A percentile compares a stretch with the other conserved stretches of the same genome.
Conservation (phyloP, 2,797 vertebrate species). For the Pelobates cultripes region DNA sequence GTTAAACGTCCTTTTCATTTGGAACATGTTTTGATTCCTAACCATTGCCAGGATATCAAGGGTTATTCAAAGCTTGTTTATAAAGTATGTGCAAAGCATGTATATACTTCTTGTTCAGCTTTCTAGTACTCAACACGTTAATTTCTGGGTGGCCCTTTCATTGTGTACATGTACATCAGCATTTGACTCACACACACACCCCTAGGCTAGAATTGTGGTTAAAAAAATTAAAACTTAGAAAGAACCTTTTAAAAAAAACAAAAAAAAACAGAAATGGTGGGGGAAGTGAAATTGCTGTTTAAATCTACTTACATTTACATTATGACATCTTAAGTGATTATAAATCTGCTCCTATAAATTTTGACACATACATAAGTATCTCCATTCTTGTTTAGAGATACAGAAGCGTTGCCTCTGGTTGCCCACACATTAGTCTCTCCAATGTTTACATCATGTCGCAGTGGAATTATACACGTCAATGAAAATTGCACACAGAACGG, state of each 20-base stretch:
- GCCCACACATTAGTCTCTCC: conserved; percentile 49
- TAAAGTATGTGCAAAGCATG: no score
- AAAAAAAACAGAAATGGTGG: not conserved
- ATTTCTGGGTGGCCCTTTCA: no score
- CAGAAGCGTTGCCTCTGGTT: conserved; percentile 45
- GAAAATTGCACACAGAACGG: conserved; percentile 42
- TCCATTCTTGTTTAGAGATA: conserved; percentile 51
- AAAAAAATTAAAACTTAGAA: not conserved
- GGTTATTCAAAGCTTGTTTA: no score
- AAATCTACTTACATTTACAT: conserved; percentile 31
- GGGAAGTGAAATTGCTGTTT: not conserved
- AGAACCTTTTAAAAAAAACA: not conserved
- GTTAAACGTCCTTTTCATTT: no score
- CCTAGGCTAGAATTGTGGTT: not conserved
- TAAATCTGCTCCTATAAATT: conserved; percentile 45
- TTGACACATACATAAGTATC: conserved; percentile 53
- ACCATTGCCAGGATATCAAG: no score
- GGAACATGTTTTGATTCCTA: no score
- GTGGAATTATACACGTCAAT: conserved; percentile 53
- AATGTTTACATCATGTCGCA: conserved; percentile 51
- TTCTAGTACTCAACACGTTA: no score
- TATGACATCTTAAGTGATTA: conserved; percentile 42
- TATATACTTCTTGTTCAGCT: no score
- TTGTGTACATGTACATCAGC: no score
- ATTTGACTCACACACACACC: not conserved